Base-by-base conservation (phyloP, 92 coral and sea anemone genomes). In the Phenganax marumi region DNA sequence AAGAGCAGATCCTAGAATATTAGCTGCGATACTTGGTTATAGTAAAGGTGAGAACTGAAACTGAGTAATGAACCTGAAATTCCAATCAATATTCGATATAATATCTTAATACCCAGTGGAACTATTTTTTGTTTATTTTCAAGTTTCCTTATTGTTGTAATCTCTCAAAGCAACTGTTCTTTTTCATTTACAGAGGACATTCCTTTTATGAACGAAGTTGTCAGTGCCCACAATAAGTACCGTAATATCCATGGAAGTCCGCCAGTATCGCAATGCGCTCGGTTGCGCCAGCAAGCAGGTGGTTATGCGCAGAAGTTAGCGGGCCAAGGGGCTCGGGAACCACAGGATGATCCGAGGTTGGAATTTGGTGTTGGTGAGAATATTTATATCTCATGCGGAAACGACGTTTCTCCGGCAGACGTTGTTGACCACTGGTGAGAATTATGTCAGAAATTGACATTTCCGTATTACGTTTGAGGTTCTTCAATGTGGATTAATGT, bases 231-330 rank as follows among this genome's bases (percentile, higher is more conserved):
- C 50, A 94, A 94, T 81, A 89, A 84, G 84, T 86, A 81, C 63
- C 97, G 98, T 7, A 73, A 79, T 33, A 69, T 92, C 70, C 98
- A 94, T 66, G 84, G 84, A 63, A 82, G 94, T 48, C 86, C 86
- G 3, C 63, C 86, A 0, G 80, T 95, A 63, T 73, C 69, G 8
- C 90, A 89, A 55, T 84, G 88, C 75, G 69, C 78, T 25, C 83
- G 89, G 54, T 85, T 95, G 94, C 84, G 92, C 10, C 63, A 81
- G 25, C 87, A 92, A 25, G 98, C 98, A 8, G 84, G 84, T 50
- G 77, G 39, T 57, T 89, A 92, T 50, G 98, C 98, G n/a, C 75
- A 81, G 60, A 75, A 92, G 48, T 86, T 95, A 69, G 95, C 95
- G 5, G 58, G 87, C 9, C 84, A 87, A 13, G 97, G 93, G 0